Conservation (phyloP, 35 echinoderm and acorn worm genomes). For the Ophiothrix spiculata region DNA sequence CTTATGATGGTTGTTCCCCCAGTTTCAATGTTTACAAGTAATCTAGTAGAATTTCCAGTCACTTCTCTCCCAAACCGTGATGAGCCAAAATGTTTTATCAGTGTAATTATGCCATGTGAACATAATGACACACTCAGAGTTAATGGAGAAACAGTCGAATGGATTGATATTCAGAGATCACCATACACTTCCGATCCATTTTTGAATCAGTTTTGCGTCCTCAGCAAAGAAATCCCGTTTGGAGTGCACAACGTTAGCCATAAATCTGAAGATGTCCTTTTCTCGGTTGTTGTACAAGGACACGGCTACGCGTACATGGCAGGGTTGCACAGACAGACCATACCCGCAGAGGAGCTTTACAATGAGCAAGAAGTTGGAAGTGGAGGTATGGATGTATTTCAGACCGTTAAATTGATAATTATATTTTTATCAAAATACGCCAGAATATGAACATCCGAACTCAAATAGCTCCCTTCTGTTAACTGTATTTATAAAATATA, state of each 20-base stretch:
- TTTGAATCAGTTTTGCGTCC: not conserved
- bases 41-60: not conserved
- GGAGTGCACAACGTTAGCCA: not conserved
- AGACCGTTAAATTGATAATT: too few species aligned
- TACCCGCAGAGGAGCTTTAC: not conserved
- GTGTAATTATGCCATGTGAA: not conserved
- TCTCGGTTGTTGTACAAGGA: not conserved
- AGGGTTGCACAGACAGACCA: not conserved
- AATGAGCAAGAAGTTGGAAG: too few species aligned
- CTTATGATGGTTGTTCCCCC: not conserved
- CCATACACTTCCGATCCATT: too few species aligned
- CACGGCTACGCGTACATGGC: not conserved
- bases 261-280: not conserved
- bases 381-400: too few species aligned
- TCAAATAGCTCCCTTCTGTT: too few species aligned
- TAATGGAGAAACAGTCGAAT: not conserved
- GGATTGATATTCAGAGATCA: not conserved
- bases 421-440: too few species aligned
- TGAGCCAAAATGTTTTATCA: not conserved
- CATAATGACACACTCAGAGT: not conserved
- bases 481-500: too few species aligned
- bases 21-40: not conserved
- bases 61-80: not conserved
- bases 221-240: not conserved
- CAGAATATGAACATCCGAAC: too few species aligned